Evolutionary conservation across 2,797 vertebrate species (phyloP).

Genomic region (Neomorphus geoffroyi): DNA sequence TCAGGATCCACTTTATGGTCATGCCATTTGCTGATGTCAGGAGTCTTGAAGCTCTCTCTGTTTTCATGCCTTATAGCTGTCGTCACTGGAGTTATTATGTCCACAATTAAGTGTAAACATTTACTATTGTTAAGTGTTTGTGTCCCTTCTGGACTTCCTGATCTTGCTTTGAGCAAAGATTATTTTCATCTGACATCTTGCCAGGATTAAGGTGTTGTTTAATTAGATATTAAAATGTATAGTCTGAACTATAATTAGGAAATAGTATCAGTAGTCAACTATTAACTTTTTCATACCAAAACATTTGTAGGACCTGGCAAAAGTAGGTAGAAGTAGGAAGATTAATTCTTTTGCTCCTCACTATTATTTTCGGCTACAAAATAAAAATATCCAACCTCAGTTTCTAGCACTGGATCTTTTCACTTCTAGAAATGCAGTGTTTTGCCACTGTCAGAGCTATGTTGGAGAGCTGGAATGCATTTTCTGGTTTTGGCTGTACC

Average conservation of each 20-base stretch:
- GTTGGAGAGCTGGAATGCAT: background rate
- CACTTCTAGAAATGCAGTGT: background rate
- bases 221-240: background rate
- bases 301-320: background rate
- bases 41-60: background rate
- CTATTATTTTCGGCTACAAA: background rate
- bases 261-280: background rate
- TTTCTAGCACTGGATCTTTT: background rate
- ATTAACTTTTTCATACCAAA: background rate
- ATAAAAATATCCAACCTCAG: accelerated
- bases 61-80: background rate
- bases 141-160: background rate
- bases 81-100: background rate
- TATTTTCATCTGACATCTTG: background rate
- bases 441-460: background rate
- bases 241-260: background rate
- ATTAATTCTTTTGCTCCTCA: background rate
- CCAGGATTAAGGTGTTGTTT: background rate
- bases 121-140: background rate
- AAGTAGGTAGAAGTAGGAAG: background rate
- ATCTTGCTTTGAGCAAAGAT: background rate
- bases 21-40: background rate
- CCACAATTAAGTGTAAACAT: background rate
- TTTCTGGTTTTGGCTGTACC: background rate
- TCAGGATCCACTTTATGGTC: background rate